These are phyloP conservation scores for Lathronympha strigana DNA, from an alignment of 2,888 invertebrate genomes.

Conservation along the genomic window DNA sequence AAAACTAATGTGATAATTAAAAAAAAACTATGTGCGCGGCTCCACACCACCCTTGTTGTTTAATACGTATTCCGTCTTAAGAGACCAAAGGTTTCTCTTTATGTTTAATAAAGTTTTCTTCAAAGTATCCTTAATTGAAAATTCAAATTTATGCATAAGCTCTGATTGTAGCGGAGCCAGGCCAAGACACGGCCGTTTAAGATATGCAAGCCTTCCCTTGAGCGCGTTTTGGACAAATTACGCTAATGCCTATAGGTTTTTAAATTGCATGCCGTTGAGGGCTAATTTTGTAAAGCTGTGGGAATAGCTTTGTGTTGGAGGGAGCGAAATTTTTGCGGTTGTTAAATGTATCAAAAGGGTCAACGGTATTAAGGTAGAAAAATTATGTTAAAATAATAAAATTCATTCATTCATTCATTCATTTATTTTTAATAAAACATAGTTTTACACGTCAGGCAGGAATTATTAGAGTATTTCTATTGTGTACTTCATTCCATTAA, in stretches of 20 bases:
- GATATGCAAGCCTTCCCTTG: conserved; percentile 67
- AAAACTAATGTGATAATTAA: neutral
- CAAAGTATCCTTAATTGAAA: conserved; percentile 83
- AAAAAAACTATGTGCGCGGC: conserved; percentile 35
- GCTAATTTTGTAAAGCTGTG: conserved; percentile 29
- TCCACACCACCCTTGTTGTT: conserved; percentile 56
- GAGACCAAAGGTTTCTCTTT: conserved; percentile 82
- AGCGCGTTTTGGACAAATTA: conserved; percentile 70
- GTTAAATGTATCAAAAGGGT: too few relatives aligned
- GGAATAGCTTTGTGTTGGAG: conserved; percentile 16
- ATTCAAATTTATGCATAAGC: conserved; percentile 85
- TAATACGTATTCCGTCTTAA: conserved; percentile 75
- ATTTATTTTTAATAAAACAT: too few relatives aligned
- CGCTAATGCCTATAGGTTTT: conserved; percentile 48
- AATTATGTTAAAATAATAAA: too few relatives aligned
- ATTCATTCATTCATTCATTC: too few relatives aligned
- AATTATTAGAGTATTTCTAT: too few relatives aligned
- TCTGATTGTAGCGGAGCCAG: conserved; percentile 75
- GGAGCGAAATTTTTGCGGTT: neutral
- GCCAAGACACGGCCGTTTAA: conserved; percentile 65
- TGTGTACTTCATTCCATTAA: too few relatives aligned
- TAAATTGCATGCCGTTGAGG: conserved; percentile 22
- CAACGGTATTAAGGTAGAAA: too few relatives aligned
- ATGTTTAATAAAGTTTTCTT: conserved; percentile 83
- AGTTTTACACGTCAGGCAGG: too few relatives aligned